Base-by-base conservation (phyloP, 2,888 invertebrate genomes). In the Drosophila percnosoma region DNA sequence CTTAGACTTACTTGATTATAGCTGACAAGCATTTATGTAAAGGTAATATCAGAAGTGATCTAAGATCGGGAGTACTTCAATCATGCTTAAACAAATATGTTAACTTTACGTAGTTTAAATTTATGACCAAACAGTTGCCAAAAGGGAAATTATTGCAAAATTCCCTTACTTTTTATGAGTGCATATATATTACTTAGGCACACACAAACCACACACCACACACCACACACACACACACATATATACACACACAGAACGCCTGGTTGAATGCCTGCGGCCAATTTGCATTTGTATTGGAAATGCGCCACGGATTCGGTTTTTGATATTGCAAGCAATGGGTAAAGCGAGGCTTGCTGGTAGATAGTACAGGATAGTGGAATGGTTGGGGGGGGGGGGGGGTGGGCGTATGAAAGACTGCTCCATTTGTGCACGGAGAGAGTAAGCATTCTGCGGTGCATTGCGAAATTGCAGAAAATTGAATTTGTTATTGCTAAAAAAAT, bases 261-360 rank as follows among this genome's bases (percentile, higher is more conserved):
- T 74, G 73, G 68, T 67, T 80, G 78, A 62, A 78, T 73, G 89
- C 83, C 87, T 83, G 87, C 58, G 89, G 89, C 75, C 87, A 88
- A 84, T 84, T 84, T 88, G 75, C 81, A 75, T 79, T 78, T 80
- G 80, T 64, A 80, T 78, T 75, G 59, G 67, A 62, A 71, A 75
- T 80, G 72, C 63, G 87, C 79, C 68, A 55, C 68, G 58, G 61
- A 64, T 73, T 78, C 65, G 73, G 63, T 55, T 75, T 63, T 34
- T 34, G 18, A 27, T 49, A 42, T 58, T 58, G 69, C 57, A 11
- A 7, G 24, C 42, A 48, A 21, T 73, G 60, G 38, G 68, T 57
- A 59, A 42, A 48, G 0, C 33, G 11, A 4, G 33, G 33, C 10
- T 33, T 33, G 33, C 33, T 33, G 24, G 36, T 18, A 13, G 15